These are phyloP conservation scores for Malacoctenus gilli DNA, from an alignment of 2,797 vertebrate species.

Conservation along the genomic window DNA sequence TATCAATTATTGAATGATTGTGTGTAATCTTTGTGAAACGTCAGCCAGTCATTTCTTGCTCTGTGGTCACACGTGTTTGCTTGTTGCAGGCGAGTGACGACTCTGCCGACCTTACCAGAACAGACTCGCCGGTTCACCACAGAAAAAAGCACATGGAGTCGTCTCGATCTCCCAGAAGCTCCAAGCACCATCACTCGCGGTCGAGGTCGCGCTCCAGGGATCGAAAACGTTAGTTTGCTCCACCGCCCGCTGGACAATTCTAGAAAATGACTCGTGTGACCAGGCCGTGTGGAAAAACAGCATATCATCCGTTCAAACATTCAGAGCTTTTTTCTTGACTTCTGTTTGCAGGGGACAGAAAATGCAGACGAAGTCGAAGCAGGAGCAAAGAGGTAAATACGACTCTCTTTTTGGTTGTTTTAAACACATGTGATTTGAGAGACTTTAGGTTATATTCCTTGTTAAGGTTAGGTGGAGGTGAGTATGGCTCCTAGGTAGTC, in stretches of 20 bases:
- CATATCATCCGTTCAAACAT: no score
- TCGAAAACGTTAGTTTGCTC: conserved; percentile 83
- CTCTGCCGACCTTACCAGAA: conserved; percentile 82
- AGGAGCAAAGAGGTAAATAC: conserved; percentile 99
- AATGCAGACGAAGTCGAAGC: conserved; percentile 93
- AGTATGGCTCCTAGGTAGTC: conserved; percentile 82
- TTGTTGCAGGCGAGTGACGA: conserved; percentile 87
- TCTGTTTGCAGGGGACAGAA: conserved; percentile 86
- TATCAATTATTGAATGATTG: no score
- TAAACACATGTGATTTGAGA: conserved; percentile 58
- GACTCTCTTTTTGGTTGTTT: conserved; percentile 79
- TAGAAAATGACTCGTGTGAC: neutral
- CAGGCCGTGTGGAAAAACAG: no score
- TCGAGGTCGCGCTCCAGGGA: conserved; percentile 92
- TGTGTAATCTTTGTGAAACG: no score
- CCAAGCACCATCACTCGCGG: conserved; percentile 92
- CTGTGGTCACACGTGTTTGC: neutral
- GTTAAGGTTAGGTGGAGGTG: conserved; percentile 85
- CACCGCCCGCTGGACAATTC: neutral
- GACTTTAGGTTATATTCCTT: conserved; percentile 46
- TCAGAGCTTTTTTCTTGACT: neutral
- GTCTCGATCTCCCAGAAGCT: conserved; percentile 88
- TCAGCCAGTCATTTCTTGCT: no score
- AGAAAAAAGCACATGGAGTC: conserved; percentile 89
- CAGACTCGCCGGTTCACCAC: conserved; percentile 84